Evolutionary conservation across 92 coral and sea anemone genomes (phyloP), one percentile per base, ranked within the genome.

Genomic region (Desmophyllum pertusum): DNA sequence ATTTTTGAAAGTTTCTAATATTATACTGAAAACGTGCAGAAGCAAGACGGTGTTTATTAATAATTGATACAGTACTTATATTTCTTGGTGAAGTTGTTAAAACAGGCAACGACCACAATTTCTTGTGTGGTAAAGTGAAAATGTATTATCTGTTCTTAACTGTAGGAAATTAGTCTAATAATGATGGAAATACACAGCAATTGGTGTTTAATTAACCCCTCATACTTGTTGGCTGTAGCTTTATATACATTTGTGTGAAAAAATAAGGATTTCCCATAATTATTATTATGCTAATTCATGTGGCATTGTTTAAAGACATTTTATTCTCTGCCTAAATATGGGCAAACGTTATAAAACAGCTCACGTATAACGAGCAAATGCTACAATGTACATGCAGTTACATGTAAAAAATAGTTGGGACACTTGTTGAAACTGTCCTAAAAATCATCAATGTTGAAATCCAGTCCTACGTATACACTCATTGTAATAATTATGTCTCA

Each of bases 31-130:
- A 67, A 67, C 42, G 73, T 18, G 73, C 23, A 38, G 42, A 67
- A 62, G 17, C 37, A 62, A n/a, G 42, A 21, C 17, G 73, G 9
- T 6, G n/a, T 65, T 38, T 1, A 52, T 75, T 50, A 75, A 75
- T 75, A 33, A 75, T 75, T 75, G 30, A 75, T 75, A 66, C 9
- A 9, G 6, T 37, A 45, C 57, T 8, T 74, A n/a, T n/a, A 19
- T 74, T 35, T 33, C 45, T 75, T 51, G 35, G 64, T 52, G 10
- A 36, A 75, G 61, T 11, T 45, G n/a, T 45, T 25, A 23, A 43
- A 10, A 3, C 19, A 14, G 21, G 3, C 25, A 76, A 48, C 31
- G 14, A 3, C 3, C 7, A 25, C 41, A 31, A 30, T 50, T 67
- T 19, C n/a, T 0, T 42, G 31, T 73, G 73, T 19, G 17, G 33